Evolutionary conservation across 2,888 invertebrate genomes (phyloP).

Genomic region (Cheiracanthium punctorium): DNA sequence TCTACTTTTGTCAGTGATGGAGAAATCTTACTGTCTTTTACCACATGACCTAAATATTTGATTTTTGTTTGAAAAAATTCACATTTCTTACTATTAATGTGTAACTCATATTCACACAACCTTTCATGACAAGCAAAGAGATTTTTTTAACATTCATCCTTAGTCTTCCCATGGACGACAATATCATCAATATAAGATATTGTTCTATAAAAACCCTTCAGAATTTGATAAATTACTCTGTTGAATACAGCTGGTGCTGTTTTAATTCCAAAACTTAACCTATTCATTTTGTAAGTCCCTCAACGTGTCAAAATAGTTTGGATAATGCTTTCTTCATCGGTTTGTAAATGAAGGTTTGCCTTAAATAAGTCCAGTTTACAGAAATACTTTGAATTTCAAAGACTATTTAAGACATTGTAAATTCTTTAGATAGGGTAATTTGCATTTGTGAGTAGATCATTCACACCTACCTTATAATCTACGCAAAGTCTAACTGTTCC

Average conservation of each 20-base stretch:
- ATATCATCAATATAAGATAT: too few relatives aligned
- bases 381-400: slow-evolving; percentile 10
- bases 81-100: too few relatives aligned
- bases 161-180: too few relatives aligned
- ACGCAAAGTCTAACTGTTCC: slow-evolving; percentile 12
- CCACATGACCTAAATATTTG: not conserved
- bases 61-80: not conserved
- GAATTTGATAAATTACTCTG: too few relatives aligned
- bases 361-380: slow-evolving; percentile 12
- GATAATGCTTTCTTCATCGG: not conserved
- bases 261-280: not conserved
- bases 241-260: too few relatives aligned
- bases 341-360: slow-evolving; percentile 6
- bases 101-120: too few relatives aligned
- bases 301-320: not conserved
- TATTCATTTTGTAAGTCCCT: not conserved
- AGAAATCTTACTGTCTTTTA: too few relatives aligned
- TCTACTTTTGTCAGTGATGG: not conserved
- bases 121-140: too few relatives aligned
- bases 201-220: too few relatives aligned
- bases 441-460: not conserved
- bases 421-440: not conserved
- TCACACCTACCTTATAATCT: slow-evolving; percentile 19
- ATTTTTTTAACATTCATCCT: too few relatives aligned
- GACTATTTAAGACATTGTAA: not conserved